Evolutionary conservation across 2,888 invertebrate species (phyloP), one percentile per base, ranked within the genome.

Genomic region (Dynastes tityus): DNA sequence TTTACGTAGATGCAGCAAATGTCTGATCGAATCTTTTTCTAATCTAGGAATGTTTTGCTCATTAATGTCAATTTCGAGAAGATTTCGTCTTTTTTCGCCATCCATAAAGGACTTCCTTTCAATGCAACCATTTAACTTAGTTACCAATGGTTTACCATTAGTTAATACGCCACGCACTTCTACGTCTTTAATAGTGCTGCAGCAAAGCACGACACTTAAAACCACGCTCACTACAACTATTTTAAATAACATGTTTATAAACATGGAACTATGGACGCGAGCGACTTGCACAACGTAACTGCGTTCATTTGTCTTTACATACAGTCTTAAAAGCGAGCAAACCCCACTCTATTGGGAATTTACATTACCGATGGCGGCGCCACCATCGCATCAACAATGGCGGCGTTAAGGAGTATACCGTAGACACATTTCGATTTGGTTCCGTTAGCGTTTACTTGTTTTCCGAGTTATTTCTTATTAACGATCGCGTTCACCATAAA

Each of bases 61-160:
- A 16, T 76, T 76, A 53, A 79, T 79, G 53, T 76, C 67, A 45
- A 79, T 70, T 37, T 79, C 64, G 37, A 27, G 8, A 40, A 79
- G 51, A 9, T 40, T 71, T 71, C 70, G 58, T 27, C 32, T 8
- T 27, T 51, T 32, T 13, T 74, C 51, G 8, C 55, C 78, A 45
- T 67, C 45, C 32, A 68, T 27, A 63, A 79, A 76, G 1, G 71
- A 58, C n/a, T 53, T 68, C 51, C 76, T 55, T 64, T 79, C 79
- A 13, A 79, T 61, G 37, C 79, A 79, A 22, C 76, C 76, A 53
- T 27, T 79, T 74, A 76, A 2, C 13, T 5, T 70, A 3, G 76
- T 61, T 53, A 55, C 76, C 9, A 67, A 79, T 29, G 27, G 49
- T 49, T 45, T 27, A 6, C 76, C 68, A 27, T 76, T 40, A 3